Evolutionary conservation across 2,113 vertebrate species (phyloP).

Genomic region (Orthonyx spaldingii): DNA sequence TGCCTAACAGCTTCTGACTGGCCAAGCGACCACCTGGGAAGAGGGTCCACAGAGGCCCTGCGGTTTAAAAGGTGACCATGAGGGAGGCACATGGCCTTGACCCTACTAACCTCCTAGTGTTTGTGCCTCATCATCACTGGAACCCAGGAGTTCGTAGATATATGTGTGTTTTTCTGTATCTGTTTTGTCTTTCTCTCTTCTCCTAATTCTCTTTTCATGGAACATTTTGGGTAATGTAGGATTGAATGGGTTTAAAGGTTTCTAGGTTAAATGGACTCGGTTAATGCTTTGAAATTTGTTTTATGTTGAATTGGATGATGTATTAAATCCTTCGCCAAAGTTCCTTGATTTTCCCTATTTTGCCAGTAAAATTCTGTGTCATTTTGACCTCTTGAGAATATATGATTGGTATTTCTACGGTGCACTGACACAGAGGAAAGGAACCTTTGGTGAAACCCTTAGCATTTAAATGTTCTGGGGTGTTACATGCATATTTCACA

Average conservation of each 20-base stretch:
- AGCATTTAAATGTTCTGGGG: background rate
- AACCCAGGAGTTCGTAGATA: too few species aligned
- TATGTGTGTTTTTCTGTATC: background rate
- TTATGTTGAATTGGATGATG: background rate
- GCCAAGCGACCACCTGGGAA: background rate
- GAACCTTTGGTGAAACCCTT: background rate
- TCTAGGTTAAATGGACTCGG: background rate
- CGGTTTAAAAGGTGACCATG: background rate
- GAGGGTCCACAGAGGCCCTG: too few species aligned
- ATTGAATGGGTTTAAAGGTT: accelerated
- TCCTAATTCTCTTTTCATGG: background rate
- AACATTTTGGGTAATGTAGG: background rate
- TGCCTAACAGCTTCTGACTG: background rate
- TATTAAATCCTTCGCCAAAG: background rate
- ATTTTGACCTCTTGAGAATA: background rate
- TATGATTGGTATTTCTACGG: background rate
- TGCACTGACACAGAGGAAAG: background rate
- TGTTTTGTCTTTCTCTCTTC: background rate
- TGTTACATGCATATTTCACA: background rate
- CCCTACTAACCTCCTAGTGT: accelerated
- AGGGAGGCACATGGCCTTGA: accelerated
- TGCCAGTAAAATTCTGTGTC: background rate
- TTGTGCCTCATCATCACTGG: background rate
- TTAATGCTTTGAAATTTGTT: background rate
- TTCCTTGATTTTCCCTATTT: background rate